Conservation (phyloP, 1,140 invertebrate species). For the Aphis craccivora region DNA sequence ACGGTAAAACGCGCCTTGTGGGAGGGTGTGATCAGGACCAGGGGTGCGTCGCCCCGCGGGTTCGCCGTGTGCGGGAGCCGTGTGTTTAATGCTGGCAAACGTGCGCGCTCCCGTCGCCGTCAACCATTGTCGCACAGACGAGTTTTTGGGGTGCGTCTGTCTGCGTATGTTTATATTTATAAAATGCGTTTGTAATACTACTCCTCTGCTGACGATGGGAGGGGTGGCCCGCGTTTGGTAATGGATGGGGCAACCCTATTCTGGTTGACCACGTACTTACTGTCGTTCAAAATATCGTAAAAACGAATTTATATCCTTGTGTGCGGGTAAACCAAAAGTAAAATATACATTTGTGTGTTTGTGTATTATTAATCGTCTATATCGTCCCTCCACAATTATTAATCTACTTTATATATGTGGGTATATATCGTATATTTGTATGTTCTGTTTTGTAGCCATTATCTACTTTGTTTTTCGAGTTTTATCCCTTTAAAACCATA, state of each 20-base stretch:
- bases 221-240: not conserved
- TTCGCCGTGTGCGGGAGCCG: slow-evolving; percentile 33
- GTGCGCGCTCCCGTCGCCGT: not conserved
- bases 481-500: not conserved
- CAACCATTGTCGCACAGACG: slow-evolving; percentile 7
- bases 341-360: not conserved
- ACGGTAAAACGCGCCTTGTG: not conserved
- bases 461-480: not conserved
- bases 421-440: not conserved
- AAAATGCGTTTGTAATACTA: slow-evolving; percentile 16
- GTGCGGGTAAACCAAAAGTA: not conserved
- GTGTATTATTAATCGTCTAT: slow-evolving; percentile 25
- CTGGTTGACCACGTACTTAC: slow-evolving; percentile 16
- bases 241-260: slow-evolving; percentile 46
- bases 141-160: slow-evolving; percentile 36
- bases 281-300: slow-evolving; percentile 50
- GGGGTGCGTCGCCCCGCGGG: slow-evolving; percentile 19
- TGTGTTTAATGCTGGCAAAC: slow-evolving; percentile 38
- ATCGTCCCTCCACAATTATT: slow-evolving; percentile 12
- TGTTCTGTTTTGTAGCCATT: not conserved
- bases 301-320: slow-evolving; percentile 42
- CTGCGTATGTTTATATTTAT: slow-evolving; percentile 20
- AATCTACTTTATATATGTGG: not conserved
- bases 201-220: not conserved
- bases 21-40: not conserved